Evolutionary conservation across 2,797 vertebrate genomes (phyloP), one percentile per base, ranked within the genome.

Genomic region (Siniperca scherzeri): DNA sequence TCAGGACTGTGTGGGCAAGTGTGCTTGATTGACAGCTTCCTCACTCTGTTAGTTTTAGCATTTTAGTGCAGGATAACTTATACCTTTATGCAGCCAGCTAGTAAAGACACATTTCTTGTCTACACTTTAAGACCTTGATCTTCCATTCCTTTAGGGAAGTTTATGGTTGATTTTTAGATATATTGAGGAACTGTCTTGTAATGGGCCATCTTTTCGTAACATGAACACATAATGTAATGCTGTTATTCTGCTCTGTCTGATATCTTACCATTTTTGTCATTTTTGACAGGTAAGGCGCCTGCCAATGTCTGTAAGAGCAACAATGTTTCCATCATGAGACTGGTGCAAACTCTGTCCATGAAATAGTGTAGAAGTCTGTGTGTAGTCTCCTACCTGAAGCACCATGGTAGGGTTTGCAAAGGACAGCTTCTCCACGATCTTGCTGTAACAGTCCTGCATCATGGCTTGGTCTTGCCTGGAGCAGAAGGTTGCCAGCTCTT

Each of bases 401-500:
- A 99, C 99, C 99, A 99, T 99, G n/a, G 98, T 99, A 4, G 98
- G 98, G 91, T 98, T 99, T 69, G 98, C 98, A 48, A 97, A 89
- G 9, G 98, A 99, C 44, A 99, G 94, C 66, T 98, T 99, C 86
- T 99, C 99, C 44, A 99, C 99, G 0, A 99, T 99, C 95, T 99
- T 99, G 96, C 97, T 99, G 94, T 99, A 99, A 90, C 98, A 99
- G 87, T 99, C 98, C 87, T 99, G 98, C 99, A 99, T 99, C 98
- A 99, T 99, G 68, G 98, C 98, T 92, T 99, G 98, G 89, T 99
- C 98, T 86, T 99, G 97, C 84, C 97, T 98, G 77, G 98, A 96
- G 65, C 97, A 97, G 87, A 96, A 94, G 62, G 96, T 96, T 33
- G 95, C 95, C 27, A 96, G 93, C 78, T 98, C 98, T 6, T 98